Base-by-base conservation (phyloP, 2,797 vertebrate genomes). In the Gobionotothen gibberifrons region DNA sequence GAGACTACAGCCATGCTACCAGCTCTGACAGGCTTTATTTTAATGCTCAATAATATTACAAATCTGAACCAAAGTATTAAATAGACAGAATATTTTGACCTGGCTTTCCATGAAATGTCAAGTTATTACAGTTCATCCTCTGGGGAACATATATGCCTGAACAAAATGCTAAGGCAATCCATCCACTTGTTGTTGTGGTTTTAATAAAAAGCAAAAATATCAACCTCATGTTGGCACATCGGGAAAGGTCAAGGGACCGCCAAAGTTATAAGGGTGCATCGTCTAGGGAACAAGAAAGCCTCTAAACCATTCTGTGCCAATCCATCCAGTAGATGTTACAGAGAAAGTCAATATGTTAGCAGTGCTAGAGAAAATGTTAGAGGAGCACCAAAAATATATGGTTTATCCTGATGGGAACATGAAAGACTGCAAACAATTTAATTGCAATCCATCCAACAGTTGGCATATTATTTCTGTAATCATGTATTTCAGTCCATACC, bases 131-230 rank as follows among this genome's bases (percentile, higher is more conserved):
- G 57, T 54, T 19, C 8, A 17, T 69, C 15, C 43, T 69, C 47
- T 59, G 36, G 39, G 21, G 36, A 59, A 13, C 12, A 51, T 43
- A 21, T 9, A 21, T n/a, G 47, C 60, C 39, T 29, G 21, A 44
- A 5, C 52, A 4, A 47, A 71, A 71, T 61, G 49, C 26, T 40
- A 17, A n/a, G 22, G n/a, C 42, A 56, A 21, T 56, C 21, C 43
- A 63, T 56, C 52, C 40, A 17, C 1, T 39, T 15, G 36, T 19
- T 58, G 11, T 49, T 13, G 13, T 46, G 2, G 3, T 19, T 36
- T 65, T 51, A 67, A 47, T 56, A 39, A 46, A 36, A 47, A 46
- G n/a, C 22, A 17, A 17, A 71, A 58, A 49, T 48, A 57, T 57
- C 44, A 22, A 40, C 53, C 16, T n/a, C n/a, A 1, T 12, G 9